Base-by-base conservation (phyloP, 2,113 vertebrate species). In the Catharus bicknelli region DNA sequence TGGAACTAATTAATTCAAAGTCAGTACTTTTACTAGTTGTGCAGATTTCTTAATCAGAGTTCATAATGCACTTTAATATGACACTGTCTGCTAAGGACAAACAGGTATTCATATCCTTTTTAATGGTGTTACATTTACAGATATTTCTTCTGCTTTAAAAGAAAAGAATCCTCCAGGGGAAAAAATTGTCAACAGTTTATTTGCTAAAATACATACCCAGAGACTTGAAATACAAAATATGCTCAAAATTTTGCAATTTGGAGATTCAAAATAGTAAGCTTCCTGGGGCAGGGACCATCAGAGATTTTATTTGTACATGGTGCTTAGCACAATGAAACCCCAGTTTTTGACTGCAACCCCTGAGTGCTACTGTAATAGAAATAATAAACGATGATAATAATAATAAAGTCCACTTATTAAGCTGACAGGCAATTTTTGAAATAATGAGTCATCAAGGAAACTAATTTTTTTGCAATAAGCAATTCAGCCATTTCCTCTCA, bases 381-480 rank as follows among this genome's bases (percentile, higher is more conserved):
- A 90, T 85, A 96, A 94, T 94, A 95, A 94, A 73, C 0, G 8
- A 83, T 91, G 78, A 96, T 94, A 93, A 89, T 89, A 89, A 89
- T 94, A 90, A 95, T 91, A 88, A 95, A 90, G 70, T 88, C 94
- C 47, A 70, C 61, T 95, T 91, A 95, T 94, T 94, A 95, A 94
- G 70, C 83, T 96, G 90, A 90, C 93, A 90, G 91, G 94, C 94
- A 94, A 91, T 96, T 96, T 96, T 77, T 94, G 59, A 91, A 95
- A 96, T 96, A 96, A 92, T 96, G 75, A 95, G 36, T 96, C 93
- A 95, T 95, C 91, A 94, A 94, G 57, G 68, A 91, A 96, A 90
- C 87, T 95, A 95, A 94, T 96, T 95, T 94, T 96, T 95, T 90
- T 84, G 81, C 93, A 95, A 95, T 96, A 95, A 96, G 90, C 90